Conservation (phyloP, 2,113 vertebrate species). For the Istiophorus platypterus region DNA sequence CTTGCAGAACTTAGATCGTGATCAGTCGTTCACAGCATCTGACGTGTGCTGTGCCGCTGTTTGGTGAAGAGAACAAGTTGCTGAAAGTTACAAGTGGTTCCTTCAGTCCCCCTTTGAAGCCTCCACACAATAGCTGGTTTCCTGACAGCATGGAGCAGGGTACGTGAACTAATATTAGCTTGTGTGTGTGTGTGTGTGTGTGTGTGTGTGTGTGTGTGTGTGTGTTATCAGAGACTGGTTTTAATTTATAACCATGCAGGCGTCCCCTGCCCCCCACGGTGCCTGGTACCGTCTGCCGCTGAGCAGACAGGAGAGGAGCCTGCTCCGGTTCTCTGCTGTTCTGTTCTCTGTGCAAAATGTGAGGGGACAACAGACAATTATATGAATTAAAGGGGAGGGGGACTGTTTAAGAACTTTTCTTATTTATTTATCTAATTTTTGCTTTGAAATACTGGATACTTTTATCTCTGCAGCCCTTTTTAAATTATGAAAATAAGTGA, state of each 20-base stretch:
- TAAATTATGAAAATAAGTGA: no score
- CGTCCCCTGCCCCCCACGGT: background rate
- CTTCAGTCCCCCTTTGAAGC: background rate
- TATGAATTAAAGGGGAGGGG: no score
- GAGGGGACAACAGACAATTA: no score
- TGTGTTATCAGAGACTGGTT: background rate
- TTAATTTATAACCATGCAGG: background rate
- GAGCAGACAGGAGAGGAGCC: background rate
- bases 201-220: no score
- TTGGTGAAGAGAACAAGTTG: background rate
- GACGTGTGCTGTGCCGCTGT: background rate
- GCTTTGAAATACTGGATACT: no score
- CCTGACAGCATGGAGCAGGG: background rate
- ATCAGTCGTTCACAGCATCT: background rate
- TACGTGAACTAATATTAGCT: slow-evolving; percentile 6
- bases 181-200: no score
- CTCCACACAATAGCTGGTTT: slow-evolving; percentile 29
- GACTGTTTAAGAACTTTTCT: no score
- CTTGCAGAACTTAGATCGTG: no score
- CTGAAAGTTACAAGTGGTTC: background rate
- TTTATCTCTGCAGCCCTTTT: no score
- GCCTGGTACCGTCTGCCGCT: slow-evolving; percentile 1
- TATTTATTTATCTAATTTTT: no score
- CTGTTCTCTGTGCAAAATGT: background rate
- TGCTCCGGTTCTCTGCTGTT: background rate